Base-by-base conservation (phyloP, 2,888 invertebrate genomes). In the Parascotia fuliginaria region DNA sequence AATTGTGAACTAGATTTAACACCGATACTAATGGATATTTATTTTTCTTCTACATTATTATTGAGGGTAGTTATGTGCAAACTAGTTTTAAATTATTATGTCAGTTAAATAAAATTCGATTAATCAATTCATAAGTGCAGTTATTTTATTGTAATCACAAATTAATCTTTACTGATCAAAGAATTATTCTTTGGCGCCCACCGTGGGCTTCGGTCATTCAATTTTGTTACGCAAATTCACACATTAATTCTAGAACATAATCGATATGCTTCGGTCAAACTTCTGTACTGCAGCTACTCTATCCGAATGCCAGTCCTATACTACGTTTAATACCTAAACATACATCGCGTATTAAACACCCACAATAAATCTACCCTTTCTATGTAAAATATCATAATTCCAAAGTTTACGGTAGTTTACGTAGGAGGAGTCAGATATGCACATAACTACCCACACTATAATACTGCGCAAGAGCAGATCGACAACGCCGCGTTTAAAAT, bases 11-110 rank as follows among this genome's bases (percentile, higher is more conserved):
- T 89, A 90, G 78, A 81, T 73, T 81, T 77, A 89, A 91, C 91
- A 91, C 81, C 87, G 81, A 91, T 84, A 89, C 89, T 89, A 89
- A 85, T 79, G 79, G 80, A 85, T 86, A 87, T 75, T 79, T 72
- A 74, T 77, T 79, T 77, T 79, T 80, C 75, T 64, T 68, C 83
- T 87, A 86, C 75, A 59, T 74, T 73, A 68, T 77, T 72, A 71
- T 71, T 68, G 61, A 55, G 76, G 79, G 79, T 73, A 77, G 82
- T 79, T 81, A 76, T 75, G 83, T 76, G 81, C 71, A 69, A 58
- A 37, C 27, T 19, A 40, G 16, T 31, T 40, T 51, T 42, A 27
- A 24, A 43, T 31, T 37, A 40, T 19, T 42, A 34, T 43, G 31
- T 50, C 38, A 38, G 41, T 38, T 50, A 43, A 58, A 52, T 53